Percentiles rank a stretch among this genome's conserved stretches.
These are phyloP conservation scores for Drosophila pseudotakahashii DNA, from an alignment of 2,888 invertebrate species.

Conservation along the genomic window DNA sequence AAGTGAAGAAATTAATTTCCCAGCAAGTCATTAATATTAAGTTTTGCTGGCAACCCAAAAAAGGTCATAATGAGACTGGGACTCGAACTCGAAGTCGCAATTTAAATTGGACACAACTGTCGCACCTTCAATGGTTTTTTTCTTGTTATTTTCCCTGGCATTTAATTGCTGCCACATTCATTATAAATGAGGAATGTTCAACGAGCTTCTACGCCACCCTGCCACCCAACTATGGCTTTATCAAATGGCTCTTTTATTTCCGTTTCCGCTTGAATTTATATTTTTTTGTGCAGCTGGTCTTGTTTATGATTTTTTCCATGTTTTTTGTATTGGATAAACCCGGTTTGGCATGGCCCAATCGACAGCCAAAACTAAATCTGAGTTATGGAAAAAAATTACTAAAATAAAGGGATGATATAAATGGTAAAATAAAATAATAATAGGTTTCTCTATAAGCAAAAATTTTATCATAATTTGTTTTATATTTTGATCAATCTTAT, in stretches of 20 bases:
- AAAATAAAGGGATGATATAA: too few relatives aligned
- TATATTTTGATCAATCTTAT: too few relatives aligned
- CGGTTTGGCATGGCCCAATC: constrained; percentile 20
- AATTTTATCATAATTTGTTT: too few relatives aligned
- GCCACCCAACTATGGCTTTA: constrained; percentile 10
- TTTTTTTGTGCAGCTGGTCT: not conserved
- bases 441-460: too few relatives aligned
- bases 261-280: constrained; percentile 59
- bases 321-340: constrained; percentile 44
- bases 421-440: too few relatives aligned
- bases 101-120: constrained; percentile 33
- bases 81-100: constrained; percentile 8
- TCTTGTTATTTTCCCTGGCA: constrained; percentile 15
- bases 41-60: constrained; percentile 64
- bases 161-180: constrained; percentile 63
- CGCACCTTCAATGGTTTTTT: constrained; percentile 30
- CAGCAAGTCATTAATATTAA: constrained; percentile 76
- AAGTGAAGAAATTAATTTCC: constrained; percentile 69
- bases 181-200: constrained; percentile 11
- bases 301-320: constrained; percentile 20
- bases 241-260: constrained; percentile 65
- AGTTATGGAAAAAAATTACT: constrained; percentile 61
- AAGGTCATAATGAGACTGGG: constrained; percentile 64
- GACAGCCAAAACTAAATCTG: constrained; percentile 48
- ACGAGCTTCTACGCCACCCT: not conserved